These are phyloP conservation scores for Pachyramphus minor DNA, from an alignment of 2,113 vertebrate genomes.

Conservation along the genomic window DNA sequence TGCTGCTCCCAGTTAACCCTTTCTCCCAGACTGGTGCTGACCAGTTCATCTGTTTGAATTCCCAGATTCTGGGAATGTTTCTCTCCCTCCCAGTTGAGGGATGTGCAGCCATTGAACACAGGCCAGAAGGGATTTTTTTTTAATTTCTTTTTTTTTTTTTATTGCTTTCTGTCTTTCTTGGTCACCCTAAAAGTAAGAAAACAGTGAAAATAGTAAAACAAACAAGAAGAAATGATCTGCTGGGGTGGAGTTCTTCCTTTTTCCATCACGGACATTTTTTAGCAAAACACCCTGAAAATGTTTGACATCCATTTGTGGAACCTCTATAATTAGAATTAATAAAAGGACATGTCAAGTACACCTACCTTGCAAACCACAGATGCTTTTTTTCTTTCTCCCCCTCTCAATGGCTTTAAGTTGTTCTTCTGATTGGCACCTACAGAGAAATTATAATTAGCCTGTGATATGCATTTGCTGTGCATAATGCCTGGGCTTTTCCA, in stretches of 20 bases:
- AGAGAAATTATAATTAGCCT: not conserved
- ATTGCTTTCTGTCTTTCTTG: not conserved
- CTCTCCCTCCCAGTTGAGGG: not conserved
- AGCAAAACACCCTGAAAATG: conserved; percentile 53
- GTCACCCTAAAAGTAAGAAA: conserved; percentile 27
- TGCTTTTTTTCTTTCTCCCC: not conserved
- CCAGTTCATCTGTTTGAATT: not conserved
- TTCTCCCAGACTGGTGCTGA: not conserved
- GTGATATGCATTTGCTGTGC: not conserved
- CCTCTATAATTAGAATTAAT: conserved; percentile 73
- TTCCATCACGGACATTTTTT: conserved; percentile 32
- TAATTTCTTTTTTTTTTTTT: not conserved
- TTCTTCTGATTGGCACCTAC: not conserved
- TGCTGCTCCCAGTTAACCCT: not conserved
- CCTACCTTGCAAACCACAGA: conserved; percentile 38
- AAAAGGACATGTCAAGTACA: conserved; percentile 49
- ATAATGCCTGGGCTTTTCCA: not conserved
- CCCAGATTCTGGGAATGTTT: not conserved
- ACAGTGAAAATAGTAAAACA: conserved; percentile 56
- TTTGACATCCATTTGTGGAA: conserved; percentile 68
- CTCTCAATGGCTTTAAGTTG: not conserved
- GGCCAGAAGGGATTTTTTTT: not conserved
- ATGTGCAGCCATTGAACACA: not conserved
- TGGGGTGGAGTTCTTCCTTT: conserved; percentile 62
- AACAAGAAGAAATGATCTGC: conserved; percentile 37